phyloP scores from a whole-genome alignment of 2,888 invertebrate species.

The Escarpia spicata region DNA sequence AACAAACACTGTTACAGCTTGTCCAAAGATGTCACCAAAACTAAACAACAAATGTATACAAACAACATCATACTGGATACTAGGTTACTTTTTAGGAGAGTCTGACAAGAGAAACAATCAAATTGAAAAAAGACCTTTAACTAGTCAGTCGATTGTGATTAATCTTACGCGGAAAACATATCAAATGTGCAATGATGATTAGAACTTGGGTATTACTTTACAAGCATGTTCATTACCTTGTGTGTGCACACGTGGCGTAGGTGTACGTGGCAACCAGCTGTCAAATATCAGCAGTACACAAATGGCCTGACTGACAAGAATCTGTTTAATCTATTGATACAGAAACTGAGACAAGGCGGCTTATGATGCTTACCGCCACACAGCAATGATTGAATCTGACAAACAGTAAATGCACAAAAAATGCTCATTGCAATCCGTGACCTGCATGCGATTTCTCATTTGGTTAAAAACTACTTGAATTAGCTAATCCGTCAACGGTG shows the following conservation, averaged over 20 bases:
- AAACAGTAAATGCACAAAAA: conserved; percentile 2
- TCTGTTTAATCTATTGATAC: neutral
- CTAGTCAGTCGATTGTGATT: neutral
- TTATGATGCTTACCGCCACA: neutral
- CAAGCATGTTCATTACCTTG: neutral
- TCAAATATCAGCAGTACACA: neutral
- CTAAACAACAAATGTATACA: no score
- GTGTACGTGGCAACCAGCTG: no score
- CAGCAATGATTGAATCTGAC: neutral
- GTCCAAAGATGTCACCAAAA: no score
- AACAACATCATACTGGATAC: no score
- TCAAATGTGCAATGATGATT: neutral
- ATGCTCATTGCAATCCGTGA: neutral
- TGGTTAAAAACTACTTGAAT: neutral
- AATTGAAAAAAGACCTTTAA: neutral
- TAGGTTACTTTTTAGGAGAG: no score
- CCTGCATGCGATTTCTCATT: neutral
- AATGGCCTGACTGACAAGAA: neutral
- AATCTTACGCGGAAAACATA: neutral
- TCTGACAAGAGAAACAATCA: no score
- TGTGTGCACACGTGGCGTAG: no score
- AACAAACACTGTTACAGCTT: no score
- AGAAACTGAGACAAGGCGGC: neutral
- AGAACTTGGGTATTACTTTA: neutral
- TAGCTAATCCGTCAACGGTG: neutral